Evolutionary conservation across 2,797 vertebrate species (phyloP), one percentile per base, ranked within the genome.

Genomic region (Salarias fasciatus): DNA sequence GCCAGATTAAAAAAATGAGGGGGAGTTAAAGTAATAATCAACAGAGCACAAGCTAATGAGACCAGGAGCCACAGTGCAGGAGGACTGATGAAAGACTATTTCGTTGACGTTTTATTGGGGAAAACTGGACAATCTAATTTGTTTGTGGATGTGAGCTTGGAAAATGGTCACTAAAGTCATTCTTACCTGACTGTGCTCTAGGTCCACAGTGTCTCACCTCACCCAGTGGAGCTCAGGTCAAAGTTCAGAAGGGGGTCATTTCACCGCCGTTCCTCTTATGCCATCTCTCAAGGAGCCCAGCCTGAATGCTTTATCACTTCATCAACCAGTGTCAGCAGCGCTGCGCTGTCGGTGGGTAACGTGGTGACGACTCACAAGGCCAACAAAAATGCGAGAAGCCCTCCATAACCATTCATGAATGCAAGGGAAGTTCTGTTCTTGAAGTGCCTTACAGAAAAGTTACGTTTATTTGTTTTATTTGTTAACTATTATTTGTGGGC

Each of bases 201-300:
- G 93, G 83, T 94, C 58, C 92, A 93, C 80, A 89, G 41, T 37
- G 47, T 50, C 6, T 45, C 61, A 29, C 10, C 0, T 10, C 67
- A 81, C 4, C 10, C 63, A 0, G 80, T 91, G 63, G 92, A 93
- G 75, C 65, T 95, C 8, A 76, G 61, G 0, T 76, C 91, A 0
- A 72, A 71, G 0, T 6, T 92, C 14, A 77, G 6, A 1, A 78
- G 91, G 0, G 59, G 69, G 5, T 69, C 87, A 0, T 30, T 80
- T 2, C 11, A 5, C n/a, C 88, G 92, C 2, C 92, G 87, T 6
- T 97, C 95, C 14, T 93, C 94, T 40, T 96, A 95, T 0, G 94
- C 94, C 13, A 85, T 96, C 82, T 95, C 94, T 11, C 95, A 96
- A 86, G 91, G 72, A 12, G 86, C 88, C 11, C 94, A 93, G 38